Evolutionary conservation across 1,140 invertebrate genomes (phyloP), one percentile per base, ranked within the genome.

Genomic region (Platyscapa corneri): DNA sequence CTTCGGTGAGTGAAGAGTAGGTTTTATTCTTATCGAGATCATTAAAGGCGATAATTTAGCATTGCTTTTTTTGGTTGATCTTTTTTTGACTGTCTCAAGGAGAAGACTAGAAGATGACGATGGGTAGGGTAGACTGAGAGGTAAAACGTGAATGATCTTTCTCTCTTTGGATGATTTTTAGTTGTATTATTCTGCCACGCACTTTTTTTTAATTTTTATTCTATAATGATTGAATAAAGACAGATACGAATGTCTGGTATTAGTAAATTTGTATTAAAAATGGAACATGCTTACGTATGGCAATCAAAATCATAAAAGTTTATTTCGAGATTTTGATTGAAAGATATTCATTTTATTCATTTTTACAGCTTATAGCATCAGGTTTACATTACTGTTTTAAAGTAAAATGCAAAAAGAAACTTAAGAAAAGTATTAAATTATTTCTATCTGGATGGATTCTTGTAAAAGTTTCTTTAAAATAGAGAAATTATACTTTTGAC

Each of bases 11-110:
- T 30, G 23, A 42, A 20, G n/a, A 34, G 42, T 64, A 20, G 42
- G 16, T 64, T 84, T 78, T 42, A 78, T 81, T 65, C 56, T 85
- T 82, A 85, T 82, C 72, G 81, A 80, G 85, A 86, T 86, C 85
- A 83, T 86, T 86, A 83, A 77, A 46, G 16, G 12, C 81, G 81
- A 86, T 86, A 86, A 83, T 83, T 83, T 64, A 37, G n/a, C n/a
- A 7, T 32, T 18, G 0, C n/a, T 32, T 81, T 70, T 70, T 74
- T 74, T 42, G 8, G 39, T 37, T 74, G 20, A 74, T 23, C 70
- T 74, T 70, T 70, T 37, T 70, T 34, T 23, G 34, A 74, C 20
- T 18, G 37, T 0, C 7, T 12, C 37, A 18, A 3, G 37, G 37
- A 20, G 23, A 42, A 23, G 16, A 3, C 53, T 23, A 14, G n/a